These are phyloP conservation scores for Sinopyrophorus schimmeli DNA, from an alignment of 2,888 invertebrate species.

Conservation along the genomic window DNA sequence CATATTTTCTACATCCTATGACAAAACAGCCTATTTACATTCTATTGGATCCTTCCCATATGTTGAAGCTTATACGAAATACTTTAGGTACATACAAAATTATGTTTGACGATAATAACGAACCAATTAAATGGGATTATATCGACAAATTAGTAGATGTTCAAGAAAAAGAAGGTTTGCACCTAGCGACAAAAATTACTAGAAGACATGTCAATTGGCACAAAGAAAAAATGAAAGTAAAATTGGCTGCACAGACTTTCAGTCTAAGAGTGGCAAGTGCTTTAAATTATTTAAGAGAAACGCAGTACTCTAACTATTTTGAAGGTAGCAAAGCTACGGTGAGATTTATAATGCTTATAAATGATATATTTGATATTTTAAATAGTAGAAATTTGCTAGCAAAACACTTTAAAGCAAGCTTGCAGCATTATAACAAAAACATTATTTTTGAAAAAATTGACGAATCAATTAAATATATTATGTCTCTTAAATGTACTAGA, in stretches of 20 bases:
- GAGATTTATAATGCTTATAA: slow-evolving; percentile 32
- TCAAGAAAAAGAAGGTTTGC: slow-evolving; percentile 36
- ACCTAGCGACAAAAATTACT: slow-evolving; percentile 35
- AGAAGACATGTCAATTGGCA: slow-evolving; percentile 28
- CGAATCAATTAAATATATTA: slow-evolving; percentile 4
- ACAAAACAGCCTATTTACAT: slow-evolving; percentile 13
- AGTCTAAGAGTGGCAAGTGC: slow-evolving; percentile 36
- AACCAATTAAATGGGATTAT: slow-evolving; percentile 33
- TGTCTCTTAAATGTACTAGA: not conserved
- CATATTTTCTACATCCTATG: slow-evolving; percentile 29
- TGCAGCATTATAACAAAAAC: slow-evolving; percentile 19
- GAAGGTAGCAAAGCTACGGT: slow-evolving; percentile 29
- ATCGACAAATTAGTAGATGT: slow-evolving; percentile 33
- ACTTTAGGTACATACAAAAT: slow-evolving; percentile 18
- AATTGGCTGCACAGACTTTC: slow-evolving; percentile 37
- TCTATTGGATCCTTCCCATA: slow-evolving; percentile 25
- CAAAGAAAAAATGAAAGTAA: slow-evolving; percentile 38
- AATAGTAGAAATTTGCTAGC: slow-evolving; percentile 32
- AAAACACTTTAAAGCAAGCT: slow-evolving; percentile 17
- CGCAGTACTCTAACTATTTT: slow-evolving; percentile 23
- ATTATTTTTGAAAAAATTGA: slow-evolving; percentile 9
- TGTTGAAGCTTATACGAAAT: slow-evolving; percentile 28
- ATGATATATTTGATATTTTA: slow-evolving; percentile 40
- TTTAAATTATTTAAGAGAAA: slow-evolving; percentile 25
- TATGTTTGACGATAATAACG: slow-evolving; percentile 19